Percentiles rank a stretch among this genome's conserved stretches.
Conservation (phyloP, 1,140 invertebrate species). For the Megalopta genalis region DNA sequence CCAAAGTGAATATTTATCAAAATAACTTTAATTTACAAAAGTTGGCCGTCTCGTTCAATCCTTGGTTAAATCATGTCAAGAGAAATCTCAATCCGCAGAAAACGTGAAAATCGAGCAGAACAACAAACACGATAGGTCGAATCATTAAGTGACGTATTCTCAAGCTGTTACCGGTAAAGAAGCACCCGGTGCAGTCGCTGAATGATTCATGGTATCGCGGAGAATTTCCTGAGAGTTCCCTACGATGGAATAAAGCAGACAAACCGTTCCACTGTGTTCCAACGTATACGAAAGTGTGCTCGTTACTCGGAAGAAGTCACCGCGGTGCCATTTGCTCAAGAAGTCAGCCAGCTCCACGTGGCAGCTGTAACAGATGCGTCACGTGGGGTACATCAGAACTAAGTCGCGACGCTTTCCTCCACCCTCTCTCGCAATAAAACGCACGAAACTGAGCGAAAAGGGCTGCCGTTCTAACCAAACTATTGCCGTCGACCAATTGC, state of each 20-base stretch:
- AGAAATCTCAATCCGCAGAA: too few species aligned
- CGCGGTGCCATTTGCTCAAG: background rate
- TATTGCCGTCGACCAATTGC: too few species aligned
- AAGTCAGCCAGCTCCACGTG: conserved; percentile 8
- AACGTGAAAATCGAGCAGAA: too few species aligned
- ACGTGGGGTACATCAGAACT: conserved; percentile 3
- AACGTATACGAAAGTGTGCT: background rate
- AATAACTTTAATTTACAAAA: too few species aligned
- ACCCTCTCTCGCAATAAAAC: background rate
- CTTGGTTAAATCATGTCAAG: too few species aligned
- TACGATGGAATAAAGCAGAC: background rate
- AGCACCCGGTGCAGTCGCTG: background rate
- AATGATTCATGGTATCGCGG: background rate
- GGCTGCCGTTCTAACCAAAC: too few species aligned
- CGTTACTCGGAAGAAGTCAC: background rate
- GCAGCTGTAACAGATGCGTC: background rate
- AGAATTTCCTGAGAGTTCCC: background rate
- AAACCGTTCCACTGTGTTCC: background rate
- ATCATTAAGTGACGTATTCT: too few species aligned
- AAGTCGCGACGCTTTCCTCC: background rate
- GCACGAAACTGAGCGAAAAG: background rate
- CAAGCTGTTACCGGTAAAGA: too few species aligned
- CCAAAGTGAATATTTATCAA: too few species aligned
- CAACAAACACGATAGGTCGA: too few species aligned
- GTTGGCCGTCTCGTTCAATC: too few species aligned